These are phyloP conservation scores for Noctua janthina DNA, from an alignment of 2,888 invertebrate genomes.

Conservation along the genomic window DNA sequence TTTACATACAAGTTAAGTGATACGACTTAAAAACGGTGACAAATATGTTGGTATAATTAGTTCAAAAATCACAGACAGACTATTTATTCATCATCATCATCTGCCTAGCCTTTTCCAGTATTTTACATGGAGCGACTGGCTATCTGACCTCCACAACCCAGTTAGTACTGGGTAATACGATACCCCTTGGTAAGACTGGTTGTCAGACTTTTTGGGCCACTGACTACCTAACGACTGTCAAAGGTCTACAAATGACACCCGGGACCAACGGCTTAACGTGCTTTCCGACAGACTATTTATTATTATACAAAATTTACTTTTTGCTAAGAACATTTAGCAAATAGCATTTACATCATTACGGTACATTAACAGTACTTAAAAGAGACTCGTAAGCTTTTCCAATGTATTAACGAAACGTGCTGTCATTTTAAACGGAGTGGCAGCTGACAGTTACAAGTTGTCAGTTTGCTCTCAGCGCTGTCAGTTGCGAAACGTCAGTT, in stretches of 20 bases:
- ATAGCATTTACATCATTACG: constrained; percentile 3
- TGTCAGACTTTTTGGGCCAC: too few species aligned
- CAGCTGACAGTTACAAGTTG: constrained; percentile 44
- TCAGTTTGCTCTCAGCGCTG: constrained; percentile 48
- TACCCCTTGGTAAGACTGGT: too few species aligned
- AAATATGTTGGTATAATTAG: neutral
- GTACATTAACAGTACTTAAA: constrained; percentile 7
- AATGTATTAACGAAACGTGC: constrained; percentile 58
- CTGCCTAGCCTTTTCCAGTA: too few species aligned
- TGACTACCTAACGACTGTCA: too few species aligned
- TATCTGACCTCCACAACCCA: too few species aligned
- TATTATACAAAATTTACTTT: neutral
- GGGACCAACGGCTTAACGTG: too few species aligned
- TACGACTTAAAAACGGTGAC: neutral
- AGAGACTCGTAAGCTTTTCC: constrained; percentile 23
- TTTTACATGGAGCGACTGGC: too few species aligned
- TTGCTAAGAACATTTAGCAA: constrained; percentile 1
- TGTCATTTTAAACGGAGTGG: constrained; percentile 34
- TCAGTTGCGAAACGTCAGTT: constrained; percentile 39
- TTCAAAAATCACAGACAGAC: neutral
- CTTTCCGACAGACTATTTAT: neutral
- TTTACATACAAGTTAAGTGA: neutral
- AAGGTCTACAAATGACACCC: too few species aligned
- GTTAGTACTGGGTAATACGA: too few species aligned
- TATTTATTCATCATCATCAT: neutral